Conservation (phyloP, 2,888 invertebrate genomes). For the Suillia variegata region DNA sequence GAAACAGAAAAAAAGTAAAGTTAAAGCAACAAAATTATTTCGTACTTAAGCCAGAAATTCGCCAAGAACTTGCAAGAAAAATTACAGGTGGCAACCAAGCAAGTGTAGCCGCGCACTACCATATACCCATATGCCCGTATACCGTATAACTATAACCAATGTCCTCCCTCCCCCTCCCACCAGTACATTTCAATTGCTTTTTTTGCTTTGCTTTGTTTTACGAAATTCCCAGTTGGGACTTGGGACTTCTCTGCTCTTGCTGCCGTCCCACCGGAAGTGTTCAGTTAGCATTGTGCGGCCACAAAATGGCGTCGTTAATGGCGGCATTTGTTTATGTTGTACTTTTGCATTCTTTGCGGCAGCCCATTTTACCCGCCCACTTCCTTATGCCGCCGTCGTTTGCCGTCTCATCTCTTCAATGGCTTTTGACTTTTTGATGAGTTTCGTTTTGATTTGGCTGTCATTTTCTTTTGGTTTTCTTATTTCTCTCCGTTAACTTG, state of each 20-base stretch:
- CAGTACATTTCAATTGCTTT: neutral
- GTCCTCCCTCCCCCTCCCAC: neutral
- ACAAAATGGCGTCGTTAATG: constrained; percentile 13
- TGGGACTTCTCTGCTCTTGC: neutral
- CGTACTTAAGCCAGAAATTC: neutral
- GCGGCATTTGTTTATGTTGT: constrained; percentile 9
- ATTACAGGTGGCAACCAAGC: neutral
- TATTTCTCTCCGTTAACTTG: neutral
- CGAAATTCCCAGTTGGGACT: neutral
- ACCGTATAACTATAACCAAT: no score
- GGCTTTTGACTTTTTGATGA: constrained; percentile 22
- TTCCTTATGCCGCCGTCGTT: no score
- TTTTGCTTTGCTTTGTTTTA: neutral
- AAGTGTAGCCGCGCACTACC: neutral
- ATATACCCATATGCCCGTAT: no score
- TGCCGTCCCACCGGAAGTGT: neutral
- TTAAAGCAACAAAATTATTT: neutral
- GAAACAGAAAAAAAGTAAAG: neutral
- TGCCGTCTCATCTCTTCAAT: neutral
- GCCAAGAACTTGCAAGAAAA: neutral
- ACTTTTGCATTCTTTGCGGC: neutral
- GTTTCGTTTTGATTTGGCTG: constrained; percentile 20
- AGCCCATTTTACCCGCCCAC: neutral
- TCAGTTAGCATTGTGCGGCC: neutral
- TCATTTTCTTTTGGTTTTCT: constrained; percentile 1